Base-by-base conservation (phyloP, 2,797 vertebrate genomes). In the Rhinoraja longicauda region DNA sequence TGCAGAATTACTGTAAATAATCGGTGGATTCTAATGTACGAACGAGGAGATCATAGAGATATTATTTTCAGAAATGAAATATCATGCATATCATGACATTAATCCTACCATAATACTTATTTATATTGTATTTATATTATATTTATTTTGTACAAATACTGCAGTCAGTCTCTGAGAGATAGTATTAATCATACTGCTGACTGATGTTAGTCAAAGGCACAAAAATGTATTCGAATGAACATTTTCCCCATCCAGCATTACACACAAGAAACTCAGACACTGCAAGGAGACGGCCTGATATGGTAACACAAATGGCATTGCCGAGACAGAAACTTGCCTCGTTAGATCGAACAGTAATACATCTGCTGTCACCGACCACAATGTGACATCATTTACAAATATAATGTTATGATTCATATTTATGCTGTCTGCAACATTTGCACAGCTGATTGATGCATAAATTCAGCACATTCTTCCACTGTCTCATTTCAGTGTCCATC, bases 391-490 rank as follows among this genome's bases (percentile, higher is more conserved):
- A 92, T 53, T n/a, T 73, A 92, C 70, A 75, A 75, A 92, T 73
- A 92, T 92, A 92, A 92, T 92, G 39, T 92, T 92, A 57, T 92
- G 90, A 92, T 92, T 92, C 36, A 92, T 75, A 92, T 72, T 92
- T 92, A 24, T 88, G 53, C 70, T 45, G 24, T n/a, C 70, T 72
- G 64, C 29, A 91, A 32, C 88, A 91, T 91, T 91, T 39, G 67
- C 70, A 75, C 90, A 92, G 90, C 67, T 92, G 90, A 92, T 75
- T 39, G 39, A 45, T 73, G 90, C 39, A 72, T 75, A 57, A 45
- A n/a, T 92, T 57, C 90, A 92, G 67, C 36, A 92, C 90, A 75
- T 92, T 73, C 62, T 92, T 53, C 5, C 39, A 45, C 39, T 13
- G 67, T 88, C 70, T 75, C 39, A 26, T 9, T 57, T 73, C 90